Base-by-base conservation (phyloP, 1,140 invertebrate species). In the Drosophila bocqueti region DNA sequence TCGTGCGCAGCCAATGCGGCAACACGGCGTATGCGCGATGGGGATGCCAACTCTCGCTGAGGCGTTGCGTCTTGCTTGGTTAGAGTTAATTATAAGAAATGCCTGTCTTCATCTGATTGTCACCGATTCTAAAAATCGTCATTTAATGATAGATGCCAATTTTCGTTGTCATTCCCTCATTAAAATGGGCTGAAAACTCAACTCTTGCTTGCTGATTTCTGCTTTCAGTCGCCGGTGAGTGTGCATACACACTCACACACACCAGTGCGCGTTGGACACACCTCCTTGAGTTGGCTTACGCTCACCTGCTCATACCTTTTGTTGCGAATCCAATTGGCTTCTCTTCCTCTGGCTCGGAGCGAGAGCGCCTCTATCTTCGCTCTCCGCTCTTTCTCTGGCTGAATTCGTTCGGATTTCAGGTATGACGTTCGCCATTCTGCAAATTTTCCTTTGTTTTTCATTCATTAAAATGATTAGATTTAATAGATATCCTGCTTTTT, bases 51-150 rank as follows among this genome's bases (percentile, higher is more conserved):
- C 76, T 85, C 71, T 79, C 79, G 82, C 64, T 81, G 91, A 92
- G 79, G 63, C 91, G 74, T 92, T 85, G 49, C 79, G 79, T 73
- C 63, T 55, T 90, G 91, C 86, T 85, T 92, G 86, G 91, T 92
- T 92, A 91, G 83, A 89, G 65, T 91, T 92, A 92, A 92, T 92
- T 92, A 92, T 86, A 83, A 74, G 74, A 81, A 87, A 81, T 81
- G 85, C 87, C 80, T 57, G 86, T 91, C 86, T 91, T 91, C 79
- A 91, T 91, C 75, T 77, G 69, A 80, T 91, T 86, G 79, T 86
- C 87, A 83, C 83, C 83, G 91, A 85, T 85, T 76, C 89, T 74
- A 66, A 83, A 91, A 79, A 83, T 86, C 64, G 73, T 86, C 71
- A 55, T 91, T 86, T 91, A 91, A 91, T 83, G 74, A 61, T 72